These are phyloP conservation scores for Torymus tubicola DNA, from an alignment of 2,888 invertebrate species.

Conservation along the genomic window DNA sequence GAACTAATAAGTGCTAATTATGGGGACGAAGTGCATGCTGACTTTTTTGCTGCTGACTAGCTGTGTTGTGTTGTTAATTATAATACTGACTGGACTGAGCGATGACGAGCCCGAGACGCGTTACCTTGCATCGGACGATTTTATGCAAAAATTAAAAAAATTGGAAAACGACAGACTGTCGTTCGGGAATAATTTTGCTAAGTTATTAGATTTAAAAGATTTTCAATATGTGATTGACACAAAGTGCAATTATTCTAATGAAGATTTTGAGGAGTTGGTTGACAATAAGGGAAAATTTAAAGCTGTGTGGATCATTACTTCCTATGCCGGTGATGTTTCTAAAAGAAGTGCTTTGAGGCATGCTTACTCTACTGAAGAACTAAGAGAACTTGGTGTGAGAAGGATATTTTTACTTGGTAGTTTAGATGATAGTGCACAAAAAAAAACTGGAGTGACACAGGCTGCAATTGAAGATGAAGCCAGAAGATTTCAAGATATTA, in stretches of 20 bases:
- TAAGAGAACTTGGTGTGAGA: slow-evolving; percentile 80
- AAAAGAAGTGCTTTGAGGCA: slow-evolving; percentile 84
- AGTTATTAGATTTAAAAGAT: slow-evolving; percentile 26
- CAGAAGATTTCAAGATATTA: slow-evolving; percentile 81
- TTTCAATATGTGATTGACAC: slow-evolving; percentile 46
- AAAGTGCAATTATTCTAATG: slow-evolving; percentile 37
- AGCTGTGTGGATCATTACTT: slow-evolving; percentile 82
- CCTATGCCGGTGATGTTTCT: slow-evolving; percentile 85
- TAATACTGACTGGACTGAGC: slow-evolving; percentile 11
- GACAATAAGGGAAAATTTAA: slow-evolving; percentile 3
- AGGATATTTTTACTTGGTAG: slow-evolving; percentile 85
- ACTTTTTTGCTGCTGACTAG: slow-evolving; percentile 14
- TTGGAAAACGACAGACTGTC: slow-evolving; percentile 12
- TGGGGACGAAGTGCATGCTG: slow-evolving; percentile 38
- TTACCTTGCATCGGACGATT: slow-evolving; percentile 15
- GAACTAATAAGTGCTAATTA: slow-evolving; percentile 19
- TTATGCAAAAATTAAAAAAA: slow-evolving; percentile 11
- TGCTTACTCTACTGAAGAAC: slow-evolving; percentile 80
- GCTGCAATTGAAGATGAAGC: slow-evolving; percentile 80
- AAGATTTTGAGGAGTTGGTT: slow-evolving; percentile 21
- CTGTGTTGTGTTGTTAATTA: slow-evolving; percentile 26
- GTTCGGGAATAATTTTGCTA: slow-evolving; percentile 7
- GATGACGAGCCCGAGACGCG: background rate
- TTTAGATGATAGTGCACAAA: slow-evolving; percentile 77
- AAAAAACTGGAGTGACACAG: slow-evolving; percentile 77